Evolutionary conservation across 2,888 invertebrate species (phyloP).

Genomic region (Coelopa pilipes): DNA sequence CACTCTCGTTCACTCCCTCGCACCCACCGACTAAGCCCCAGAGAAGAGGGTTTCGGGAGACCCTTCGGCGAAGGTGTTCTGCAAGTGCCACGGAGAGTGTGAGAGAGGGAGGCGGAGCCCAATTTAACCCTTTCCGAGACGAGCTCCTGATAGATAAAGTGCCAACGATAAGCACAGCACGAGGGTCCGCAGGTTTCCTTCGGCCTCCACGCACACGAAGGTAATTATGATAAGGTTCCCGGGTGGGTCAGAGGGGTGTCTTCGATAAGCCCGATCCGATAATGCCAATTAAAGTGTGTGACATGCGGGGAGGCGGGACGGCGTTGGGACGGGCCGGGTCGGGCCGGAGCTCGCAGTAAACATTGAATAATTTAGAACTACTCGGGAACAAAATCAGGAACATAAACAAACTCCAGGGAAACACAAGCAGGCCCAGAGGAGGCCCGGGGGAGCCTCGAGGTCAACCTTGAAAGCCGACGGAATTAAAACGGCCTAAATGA

Average conservation of each 20-base stretch:
- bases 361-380: slow-evolving; percentile 3
- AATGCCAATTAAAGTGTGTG: too few species aligned
- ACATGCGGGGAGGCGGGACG: too few species aligned
- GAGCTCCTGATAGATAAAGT: slow-evolving; percentile 1
- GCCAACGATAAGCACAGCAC: too few species aligned
- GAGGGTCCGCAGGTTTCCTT: too few species aligned
- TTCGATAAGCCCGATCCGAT: too few species aligned
- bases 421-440: neutral
- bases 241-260: neutral
- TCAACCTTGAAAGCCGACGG: neutral
- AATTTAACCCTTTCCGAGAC: neutral
- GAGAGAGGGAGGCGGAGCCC: neutral
- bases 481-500: slow-evolving; percentile 13
- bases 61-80: neutral
- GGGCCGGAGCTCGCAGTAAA: neutral
- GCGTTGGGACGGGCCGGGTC: too few species aligned
- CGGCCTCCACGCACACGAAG: too few species aligned
- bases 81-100: neutral
- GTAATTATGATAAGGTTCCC: too few species aligned
- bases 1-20: too few species aligned
- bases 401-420: neutral
- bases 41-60: too few species aligned
- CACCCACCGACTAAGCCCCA: too few species aligned
- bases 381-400: neutral
- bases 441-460: neutral